Evolutionary conservation across 2,888 invertebrate genomes (phyloP).

Genomic region (Tiliacea citrago): DNA sequence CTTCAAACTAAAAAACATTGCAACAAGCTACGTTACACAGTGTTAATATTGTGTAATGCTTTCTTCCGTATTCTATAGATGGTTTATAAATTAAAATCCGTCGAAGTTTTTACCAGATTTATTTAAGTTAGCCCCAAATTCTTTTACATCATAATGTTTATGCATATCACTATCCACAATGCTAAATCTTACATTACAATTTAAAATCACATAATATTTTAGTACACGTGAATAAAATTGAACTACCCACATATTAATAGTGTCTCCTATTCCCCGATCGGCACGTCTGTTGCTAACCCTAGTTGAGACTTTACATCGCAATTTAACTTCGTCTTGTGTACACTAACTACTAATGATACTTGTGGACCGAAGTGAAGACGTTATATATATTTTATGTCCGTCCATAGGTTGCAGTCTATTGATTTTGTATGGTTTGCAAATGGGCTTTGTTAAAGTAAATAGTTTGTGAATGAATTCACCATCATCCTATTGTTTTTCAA

Average conservation of each 20-base stretch:
- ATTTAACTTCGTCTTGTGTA: slow-evolving; percentile 77
- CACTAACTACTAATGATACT: slow-evolving; percentile 63
- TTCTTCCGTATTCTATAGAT: background rate
- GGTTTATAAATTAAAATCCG: background rate
- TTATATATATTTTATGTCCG: slow-evolving; percentile 70
- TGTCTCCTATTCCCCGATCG: slow-evolving; percentile 36
- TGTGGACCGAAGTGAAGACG: slow-evolving; percentile 55
- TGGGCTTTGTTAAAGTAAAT: slow-evolving; percentile 9
- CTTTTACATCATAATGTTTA: background rate
- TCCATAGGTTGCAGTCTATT: slow-evolving; percentile 28
- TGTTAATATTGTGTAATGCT: background rate
- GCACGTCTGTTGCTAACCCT: slow-evolving; percentile 54
- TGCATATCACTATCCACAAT: background rate
- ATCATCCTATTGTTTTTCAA: background rate
- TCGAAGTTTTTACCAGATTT: background rate
- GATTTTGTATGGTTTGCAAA: slow-evolving; percentile 28
- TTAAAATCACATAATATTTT: background rate
- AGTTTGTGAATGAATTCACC: slow-evolving; percentile 11
- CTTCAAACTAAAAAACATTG: background rate
- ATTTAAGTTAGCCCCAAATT: background rate
- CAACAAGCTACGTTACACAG: too few relatives aligned
- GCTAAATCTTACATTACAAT: background rate
- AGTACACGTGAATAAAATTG: slow-evolving; percentile 21
- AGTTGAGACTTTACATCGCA: slow-evolving; percentile 69
- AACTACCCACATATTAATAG: slow-evolving; percentile 22